These are phyloP conservation scores for Falcunculus frontatus DNA, from an alignment of 2,113 vertebrate species.

Conservation along the genomic window DNA sequence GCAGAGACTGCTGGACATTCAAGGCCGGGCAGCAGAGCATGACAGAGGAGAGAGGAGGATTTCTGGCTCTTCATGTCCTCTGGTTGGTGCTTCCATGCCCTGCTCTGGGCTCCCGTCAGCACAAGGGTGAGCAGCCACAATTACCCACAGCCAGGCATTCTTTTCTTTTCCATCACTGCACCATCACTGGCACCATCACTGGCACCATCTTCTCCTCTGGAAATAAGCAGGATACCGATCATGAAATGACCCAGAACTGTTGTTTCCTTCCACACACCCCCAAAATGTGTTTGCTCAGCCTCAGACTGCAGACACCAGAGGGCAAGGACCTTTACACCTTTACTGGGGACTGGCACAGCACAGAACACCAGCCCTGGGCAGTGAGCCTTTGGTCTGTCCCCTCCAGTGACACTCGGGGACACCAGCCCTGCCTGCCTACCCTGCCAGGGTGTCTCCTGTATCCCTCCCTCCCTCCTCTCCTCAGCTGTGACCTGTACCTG, in stretches of 20 bases:
- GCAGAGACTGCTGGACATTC: accelerated
- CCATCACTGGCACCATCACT: too few relatives aligned
- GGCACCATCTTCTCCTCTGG: neutral
- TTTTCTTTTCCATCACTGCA: neutral
- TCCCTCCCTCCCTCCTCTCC: accelerated
- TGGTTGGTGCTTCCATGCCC: neutral
- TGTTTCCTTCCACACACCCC: too few relatives aligned
- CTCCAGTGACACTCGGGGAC: neutral
- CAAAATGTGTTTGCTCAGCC: neutral
- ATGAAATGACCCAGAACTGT: accelerated
- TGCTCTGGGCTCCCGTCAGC: neutral
- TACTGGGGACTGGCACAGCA: accelerated
- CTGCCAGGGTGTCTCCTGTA: neutral
- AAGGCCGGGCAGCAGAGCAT: neutral
- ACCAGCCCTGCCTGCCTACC: neutral
- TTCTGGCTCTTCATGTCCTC: neutral
- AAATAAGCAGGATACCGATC: accelerated
- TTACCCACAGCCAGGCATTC: neutral
- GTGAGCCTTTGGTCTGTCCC: too few relatives aligned
- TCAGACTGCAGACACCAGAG: neutral
- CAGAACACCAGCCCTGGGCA: too few relatives aligned
- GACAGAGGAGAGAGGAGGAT: neutral
- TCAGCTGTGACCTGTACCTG: neutral
- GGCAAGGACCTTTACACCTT: neutral
- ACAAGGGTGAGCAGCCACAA: neutral